phyloP scores from a whole-genome alignment of 1,140 invertebrate species.

The Eurosta solidaginis region DNA sequence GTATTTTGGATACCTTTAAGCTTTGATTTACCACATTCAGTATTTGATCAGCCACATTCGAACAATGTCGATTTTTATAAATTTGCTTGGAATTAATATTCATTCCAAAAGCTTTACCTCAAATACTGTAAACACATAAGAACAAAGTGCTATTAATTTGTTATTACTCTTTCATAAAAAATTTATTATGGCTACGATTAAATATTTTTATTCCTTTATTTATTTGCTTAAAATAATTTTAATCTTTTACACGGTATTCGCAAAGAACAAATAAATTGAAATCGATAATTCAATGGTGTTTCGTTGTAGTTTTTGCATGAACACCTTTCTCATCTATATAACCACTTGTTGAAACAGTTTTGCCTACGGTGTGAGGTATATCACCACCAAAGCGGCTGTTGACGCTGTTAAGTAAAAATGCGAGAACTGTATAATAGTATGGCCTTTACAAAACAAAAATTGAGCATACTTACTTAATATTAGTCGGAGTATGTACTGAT shows the following conservation, averaged over 20 bases:
- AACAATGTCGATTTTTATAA: too few species aligned
- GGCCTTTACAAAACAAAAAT: not conserved
- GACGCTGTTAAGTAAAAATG: not conserved
- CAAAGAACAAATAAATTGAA: not conserved
- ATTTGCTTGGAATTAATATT: too few species aligned
- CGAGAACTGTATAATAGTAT: not conserved
- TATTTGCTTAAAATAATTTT: too few species aligned
- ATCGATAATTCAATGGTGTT: not conserved
- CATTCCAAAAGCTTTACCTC: too few species aligned
- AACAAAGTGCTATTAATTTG: too few species aligned
- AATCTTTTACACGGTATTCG: not conserved
- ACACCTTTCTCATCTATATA: constrained; percentile 24
- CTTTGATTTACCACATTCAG: too few species aligned
- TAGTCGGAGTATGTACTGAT: not conserved
- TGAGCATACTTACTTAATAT: not conserved
- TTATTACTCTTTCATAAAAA: too few species aligned
- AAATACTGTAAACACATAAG: too few species aligned
- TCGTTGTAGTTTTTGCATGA: constrained; percentile 14
- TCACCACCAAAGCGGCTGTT: constrained; percentile 29
- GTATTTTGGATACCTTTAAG: too few species aligned
- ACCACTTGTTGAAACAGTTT: constrained; percentile 31
- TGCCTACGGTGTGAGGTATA: not conserved
- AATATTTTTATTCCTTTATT: too few species aligned
- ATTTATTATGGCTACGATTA: too few species aligned
- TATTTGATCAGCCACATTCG: too few species aligned